phyloP scores from a whole-genome alignment of 2,888 invertebrate genomes.

The Cataglyphis altisquamis region DNA sequence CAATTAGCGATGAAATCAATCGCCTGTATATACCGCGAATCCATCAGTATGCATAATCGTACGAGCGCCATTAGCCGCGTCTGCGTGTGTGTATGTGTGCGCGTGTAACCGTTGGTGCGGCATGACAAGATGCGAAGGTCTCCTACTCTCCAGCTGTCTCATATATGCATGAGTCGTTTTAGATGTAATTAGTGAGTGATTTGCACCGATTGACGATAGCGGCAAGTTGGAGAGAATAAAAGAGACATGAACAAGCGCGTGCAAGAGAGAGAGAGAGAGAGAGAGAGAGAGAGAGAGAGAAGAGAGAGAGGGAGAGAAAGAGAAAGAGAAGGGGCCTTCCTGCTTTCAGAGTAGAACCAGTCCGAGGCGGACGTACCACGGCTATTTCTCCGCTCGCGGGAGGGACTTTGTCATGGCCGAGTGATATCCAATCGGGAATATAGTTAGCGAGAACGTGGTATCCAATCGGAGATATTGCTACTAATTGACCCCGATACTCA shows the following conservation, averaged over 20 bases:
- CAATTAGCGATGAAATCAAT: conserved; percentile 82
- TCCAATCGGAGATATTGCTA: conserved; percentile 75
- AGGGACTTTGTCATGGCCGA: conserved; percentile 81
- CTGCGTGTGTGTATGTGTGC: conserved; percentile 42
- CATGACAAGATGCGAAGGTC: conserved; percentile 39
- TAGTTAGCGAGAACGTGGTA: conserved; percentile 66
- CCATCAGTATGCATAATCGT: conserved; percentile 81
- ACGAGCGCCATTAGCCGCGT: conserved; percentile 77
- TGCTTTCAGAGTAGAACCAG: conserved; percentile 65
- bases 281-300: conserved; percentile 44
- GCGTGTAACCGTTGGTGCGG: conserved; percentile 34
- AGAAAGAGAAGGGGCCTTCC: conserved; percentile 42
- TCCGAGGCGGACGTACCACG: conserved; percentile 65
- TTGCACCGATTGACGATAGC: conserved; percentile 75
- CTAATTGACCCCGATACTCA: conserved; percentile 81
- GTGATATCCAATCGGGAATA: conserved; percentile 80
- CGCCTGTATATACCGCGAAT: conserved; percentile 62
- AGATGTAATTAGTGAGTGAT: conserved; percentile 81
- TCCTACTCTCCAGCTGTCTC: conserved; percentile 37
- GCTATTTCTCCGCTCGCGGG: conserved; percentile 70
- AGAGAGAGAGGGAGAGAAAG: conserved; percentile 28
- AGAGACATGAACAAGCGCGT: not conserved
- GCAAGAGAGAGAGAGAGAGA: not conserved
- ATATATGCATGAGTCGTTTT: conserved; percentile 66
- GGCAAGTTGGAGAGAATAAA: conserved; percentile 13